phyloP scores from a whole-genome alignment of 2,888 invertebrate genomes.

The Xanthorhoe spadicearia region DNA sequence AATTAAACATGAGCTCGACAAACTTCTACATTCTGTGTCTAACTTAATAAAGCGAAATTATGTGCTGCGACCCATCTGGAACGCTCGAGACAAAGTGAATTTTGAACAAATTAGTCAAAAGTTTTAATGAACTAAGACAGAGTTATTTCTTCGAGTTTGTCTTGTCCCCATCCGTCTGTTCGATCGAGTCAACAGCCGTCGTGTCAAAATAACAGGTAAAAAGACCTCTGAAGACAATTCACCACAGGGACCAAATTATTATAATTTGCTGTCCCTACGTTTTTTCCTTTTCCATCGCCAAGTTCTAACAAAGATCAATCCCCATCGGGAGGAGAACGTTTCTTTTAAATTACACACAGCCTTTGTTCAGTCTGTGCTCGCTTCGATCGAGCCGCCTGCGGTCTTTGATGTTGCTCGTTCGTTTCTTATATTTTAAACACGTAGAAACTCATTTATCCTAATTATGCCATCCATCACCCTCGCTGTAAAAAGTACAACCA shows the following conservation, averaged over 20 bases:
- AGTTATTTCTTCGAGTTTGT: conserved; percentile 56
- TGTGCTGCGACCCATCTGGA: conserved; percentile 77
- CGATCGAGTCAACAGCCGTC: conserved; percentile 37
- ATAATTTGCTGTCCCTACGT: conserved; percentile 47
- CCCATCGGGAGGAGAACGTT: conserved; percentile 45
- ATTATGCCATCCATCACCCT: conserved; percentile 51
- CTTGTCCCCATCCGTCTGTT: conserved; percentile 48
- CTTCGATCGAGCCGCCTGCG: conserved; percentile 46
- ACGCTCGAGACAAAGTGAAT: conserved; percentile 76
- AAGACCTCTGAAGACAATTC: conserved; percentile 42
- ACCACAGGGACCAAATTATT: conserved; percentile 45
- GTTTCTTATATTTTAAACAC: conserved; percentile 49
- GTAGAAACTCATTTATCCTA: conserved; percentile 57
- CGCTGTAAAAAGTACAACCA: conserved; percentile 45
- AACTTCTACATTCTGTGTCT: conserved; percentile 73
- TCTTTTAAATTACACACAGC: conserved; percentile 58
- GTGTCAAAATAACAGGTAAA: conserved; percentile 42
- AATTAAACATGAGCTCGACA: conserved; percentile 73
- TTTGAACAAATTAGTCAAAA: conserved; percentile 79
- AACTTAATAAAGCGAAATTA: conserved; percentile 79
- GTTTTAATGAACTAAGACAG: conserved; percentile 70
- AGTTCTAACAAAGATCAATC: conserved; percentile 49
- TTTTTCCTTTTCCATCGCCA: conserved; percentile 39
- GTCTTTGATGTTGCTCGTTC: conserved; percentile 46
- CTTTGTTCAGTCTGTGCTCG: conserved; percentile 54